Conservation (phyloP, 2,797 vertebrate species). For the Remorina albescens region DNA sequence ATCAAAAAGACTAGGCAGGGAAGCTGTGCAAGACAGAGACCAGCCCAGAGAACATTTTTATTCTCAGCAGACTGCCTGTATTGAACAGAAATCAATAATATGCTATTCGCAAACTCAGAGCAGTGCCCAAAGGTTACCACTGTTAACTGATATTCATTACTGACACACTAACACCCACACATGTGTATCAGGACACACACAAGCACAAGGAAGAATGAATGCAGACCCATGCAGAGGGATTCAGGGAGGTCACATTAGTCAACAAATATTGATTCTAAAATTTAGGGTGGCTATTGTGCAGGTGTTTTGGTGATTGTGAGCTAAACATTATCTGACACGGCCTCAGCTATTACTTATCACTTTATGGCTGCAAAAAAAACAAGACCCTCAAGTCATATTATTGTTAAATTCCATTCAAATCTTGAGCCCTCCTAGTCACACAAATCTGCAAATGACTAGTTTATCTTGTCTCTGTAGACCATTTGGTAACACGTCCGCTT, state of each 20-base stretch:
- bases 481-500: neutral
- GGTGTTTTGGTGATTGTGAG: constrained; percentile 25
- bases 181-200: constrained; percentile 5
- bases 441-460: neutral
- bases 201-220: constrained; percentile 11
- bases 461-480: neutral
- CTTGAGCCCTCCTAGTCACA: neutral
- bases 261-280: constrained; percentile 61
- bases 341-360: constrained; percentile 10
- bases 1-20: constrained; percentile 1
- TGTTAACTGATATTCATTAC: constrained; percentile 65
- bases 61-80: constrained; percentile 52
- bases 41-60: constrained; percentile 46
- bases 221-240: constrained; percentile 43
- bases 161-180: constrained; percentile 39
- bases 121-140: constrained; percentile 58
- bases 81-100: constrained; percentile 71
- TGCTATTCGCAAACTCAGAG: constrained; percentile 71
- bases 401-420: neutral
- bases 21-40: constrained; percentile 28
- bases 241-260: constrained; percentile 56
- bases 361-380: constrained; percentile 2
- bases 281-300: constrained; percentile 27
- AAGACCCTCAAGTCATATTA: neutral
- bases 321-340: neutral